phyloP scores from a whole-genome alignment of 64 coral and sea anemone species.

The Pocillopora damicornis region DNA sequence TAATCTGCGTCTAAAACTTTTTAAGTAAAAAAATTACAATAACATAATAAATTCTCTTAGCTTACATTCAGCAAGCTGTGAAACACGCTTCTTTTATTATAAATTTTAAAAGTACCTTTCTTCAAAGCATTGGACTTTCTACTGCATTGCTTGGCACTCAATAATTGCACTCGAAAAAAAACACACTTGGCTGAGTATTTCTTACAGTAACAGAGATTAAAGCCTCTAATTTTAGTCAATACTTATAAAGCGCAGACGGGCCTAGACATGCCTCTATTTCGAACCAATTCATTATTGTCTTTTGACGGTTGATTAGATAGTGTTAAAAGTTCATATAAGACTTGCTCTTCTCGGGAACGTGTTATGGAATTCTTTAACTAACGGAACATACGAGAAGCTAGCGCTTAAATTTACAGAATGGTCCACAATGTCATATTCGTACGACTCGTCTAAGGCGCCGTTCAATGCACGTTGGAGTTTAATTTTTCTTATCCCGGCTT shows the following conservation, averaged over 20 bases:
- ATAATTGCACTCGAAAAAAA: neutral
- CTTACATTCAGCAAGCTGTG: neutral
- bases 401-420: conserved; percentile 2
- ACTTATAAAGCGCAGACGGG: too few species aligned
- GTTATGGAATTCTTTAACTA: conserved; percentile 20
- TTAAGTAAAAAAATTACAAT: neutral
- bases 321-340: neutral
- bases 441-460: conserved; percentile 11
- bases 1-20: neutral
- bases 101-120: neutral
- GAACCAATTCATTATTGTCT: neutral
- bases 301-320: neutral
- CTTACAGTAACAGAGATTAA: too few species aligned
- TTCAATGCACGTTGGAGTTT: conserved; percentile 35
- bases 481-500: conserved; percentile 63
- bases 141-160: too few species aligned
- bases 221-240: too few species aligned
- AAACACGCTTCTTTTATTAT: neutral
- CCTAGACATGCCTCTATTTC: too few species aligned
- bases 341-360: conserved; percentile 10
- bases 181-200: neutral
- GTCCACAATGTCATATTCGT: conserved; percentile 17
- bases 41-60: neutral
- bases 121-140: too few species aligned
- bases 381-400: conserved; percentile 22